Percentiles rank a stretch among this genome's conserved stretches.
Evolutionary conservation across 2,888 invertebrate genomes (phyloP).

Genomic region (Eupithecia pulchellata): DNA sequence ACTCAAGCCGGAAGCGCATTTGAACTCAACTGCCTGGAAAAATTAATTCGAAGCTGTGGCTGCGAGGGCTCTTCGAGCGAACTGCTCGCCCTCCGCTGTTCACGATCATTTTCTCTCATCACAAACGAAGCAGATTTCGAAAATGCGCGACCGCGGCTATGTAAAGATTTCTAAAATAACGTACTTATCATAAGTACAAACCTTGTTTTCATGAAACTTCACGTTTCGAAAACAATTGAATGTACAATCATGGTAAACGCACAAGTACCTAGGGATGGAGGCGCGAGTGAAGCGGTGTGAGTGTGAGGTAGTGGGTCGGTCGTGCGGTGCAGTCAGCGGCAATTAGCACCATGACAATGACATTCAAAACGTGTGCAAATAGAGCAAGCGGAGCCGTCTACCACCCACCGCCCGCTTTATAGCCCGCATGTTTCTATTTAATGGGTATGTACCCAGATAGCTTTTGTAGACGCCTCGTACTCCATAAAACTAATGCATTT

Average conservation of each 20-base stretch:
- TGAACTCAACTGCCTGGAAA: slow-evolving; percentile 83
- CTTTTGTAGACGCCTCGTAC: not conserved
- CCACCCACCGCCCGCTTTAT: slow-evolving; percentile 47
- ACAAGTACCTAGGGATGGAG: slow-evolving; percentile 34
- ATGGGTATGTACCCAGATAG: slow-evolving; percentile 8
- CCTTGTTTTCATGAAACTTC: not conserved
- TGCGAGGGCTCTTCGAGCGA: slow-evolving; percentile 53
- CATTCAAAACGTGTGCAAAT: slow-evolving; percentile 82
- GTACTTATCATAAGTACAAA: not conserved
- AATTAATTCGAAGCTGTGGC: slow-evolving; percentile 78
- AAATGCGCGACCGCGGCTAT: too few relatives aligned
- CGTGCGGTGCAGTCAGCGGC: slow-evolving; percentile 58
- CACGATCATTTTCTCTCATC: slow-evolving; percentile 65
- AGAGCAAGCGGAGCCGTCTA: slow-evolving; percentile 57
- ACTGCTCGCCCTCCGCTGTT: slow-evolving; percentile 57
- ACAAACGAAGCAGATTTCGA: slow-evolving; percentile 62
- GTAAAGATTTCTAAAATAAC: not conserved
- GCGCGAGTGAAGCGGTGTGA: slow-evolving; percentile 43
- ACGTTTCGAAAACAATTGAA: not conserved
- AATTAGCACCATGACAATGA: slow-evolving; percentile 81
- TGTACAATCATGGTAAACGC: not conserved
- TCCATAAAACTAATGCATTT: not conserved
- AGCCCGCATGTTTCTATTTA: slow-evolving; percentile 18
- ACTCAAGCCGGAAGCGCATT: slow-evolving; percentile 80
- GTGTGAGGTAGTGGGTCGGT: slow-evolving; percentile 44